These are phyloP conservation scores for Coelopa pilipes DNA, from an alignment of 2,888 invertebrate genomes.

Conservation along the genomic window DNA sequence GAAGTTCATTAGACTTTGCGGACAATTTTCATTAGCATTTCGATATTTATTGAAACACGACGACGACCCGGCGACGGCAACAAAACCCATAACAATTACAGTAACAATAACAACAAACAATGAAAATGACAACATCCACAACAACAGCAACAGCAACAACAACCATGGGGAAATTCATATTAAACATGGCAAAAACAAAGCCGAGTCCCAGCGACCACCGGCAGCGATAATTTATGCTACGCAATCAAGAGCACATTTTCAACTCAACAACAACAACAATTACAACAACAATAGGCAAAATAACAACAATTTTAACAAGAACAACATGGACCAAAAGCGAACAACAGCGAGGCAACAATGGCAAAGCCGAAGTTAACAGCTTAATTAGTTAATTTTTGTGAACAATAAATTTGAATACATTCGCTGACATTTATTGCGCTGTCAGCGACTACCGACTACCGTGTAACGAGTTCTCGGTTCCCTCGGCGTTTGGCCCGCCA, in stretches of 20 bases:
- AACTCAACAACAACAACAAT: slow-evolving; percentile 6
- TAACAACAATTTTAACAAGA: no score
- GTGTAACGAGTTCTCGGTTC: slow-evolving; percentile 1
- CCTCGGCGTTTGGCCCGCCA: no score
- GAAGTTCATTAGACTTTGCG: slow-evolving; percentile 19
- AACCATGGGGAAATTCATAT: not conserved
- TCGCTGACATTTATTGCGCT: slow-evolving; percentile 25
- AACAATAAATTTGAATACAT: slow-evolving; percentile 8
- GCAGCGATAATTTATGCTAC: slow-evolving; percentile 24
- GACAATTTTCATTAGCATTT: slow-evolving; percentile 10
- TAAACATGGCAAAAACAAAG: not conserved
- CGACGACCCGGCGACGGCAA: not conserved
- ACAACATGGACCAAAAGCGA: not conserved
- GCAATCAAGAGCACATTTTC: slow-evolving; percentile 15
- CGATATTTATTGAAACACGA: not conserved
- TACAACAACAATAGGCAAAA: no score
- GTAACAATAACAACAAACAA: no score
- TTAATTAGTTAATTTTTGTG: slow-evolving; percentile 23
- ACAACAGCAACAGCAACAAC: not conserved
- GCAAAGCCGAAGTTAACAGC: slow-evolving; percentile 7
- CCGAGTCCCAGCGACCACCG: slow-evolving; percentile 2
- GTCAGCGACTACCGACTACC: slow-evolving; percentile 23
- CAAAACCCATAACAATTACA: no score
- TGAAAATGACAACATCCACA: no score
- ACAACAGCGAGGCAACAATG: not conserved